Evolutionary conservation across 2,888 invertebrate genomes (phyloP).

Genomic region (Holacanthella duospinosa): DNA sequence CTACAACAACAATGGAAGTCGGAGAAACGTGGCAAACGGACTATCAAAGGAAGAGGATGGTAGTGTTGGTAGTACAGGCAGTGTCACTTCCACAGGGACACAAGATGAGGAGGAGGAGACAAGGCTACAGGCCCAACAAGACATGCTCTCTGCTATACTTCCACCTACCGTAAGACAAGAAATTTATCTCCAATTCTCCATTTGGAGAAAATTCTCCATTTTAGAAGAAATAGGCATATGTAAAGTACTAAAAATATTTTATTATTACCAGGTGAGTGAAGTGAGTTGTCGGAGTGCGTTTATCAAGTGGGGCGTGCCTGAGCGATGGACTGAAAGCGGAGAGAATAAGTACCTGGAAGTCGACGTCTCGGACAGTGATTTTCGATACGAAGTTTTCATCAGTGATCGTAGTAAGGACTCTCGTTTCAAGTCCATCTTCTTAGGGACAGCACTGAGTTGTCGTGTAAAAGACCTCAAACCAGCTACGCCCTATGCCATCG

Average conservation of each 20-base stretch:
- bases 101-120: slow-evolving; percentile 60
- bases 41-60: slow-evolving; percentile 33
- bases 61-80: slow-evolving; percentile 60
- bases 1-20: slow-evolving; percentile 21
- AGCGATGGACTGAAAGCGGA: slow-evolving; percentile 45
- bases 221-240: background rate
- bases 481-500: slow-evolving; percentile 75
- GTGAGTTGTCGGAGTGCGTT: slow-evolving; percentile 73
- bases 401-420: slow-evolving; percentile 67
- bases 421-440: slow-evolving; percentile 74
- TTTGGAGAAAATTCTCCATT: background rate
- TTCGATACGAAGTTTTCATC: slow-evolving; percentile 69
- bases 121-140: slow-evolving; percentile 51
- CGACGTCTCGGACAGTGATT: slow-evolving; percentile 52
- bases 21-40: slow-evolving; percentile 35
- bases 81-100: slow-evolving; percentile 36
- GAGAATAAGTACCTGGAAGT: slow-evolving; percentile 47
- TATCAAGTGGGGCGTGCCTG: slow-evolving; percentile 67
- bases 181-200: no score
- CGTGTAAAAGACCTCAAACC: slow-evolving; percentile 71
- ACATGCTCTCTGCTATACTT: slow-evolving; percentile 61
- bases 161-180: slow-evolving; percentile 60
- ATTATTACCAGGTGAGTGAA: slow-evolving; percentile 59
- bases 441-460: slow-evolving; percentile 63
- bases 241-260: background rate